Evolutionary conservation across 92 coral and sea anemone genomes (phyloP), one percentile per base, ranked within the genome.

Genomic region (Phenganax stokvisi): DNA sequence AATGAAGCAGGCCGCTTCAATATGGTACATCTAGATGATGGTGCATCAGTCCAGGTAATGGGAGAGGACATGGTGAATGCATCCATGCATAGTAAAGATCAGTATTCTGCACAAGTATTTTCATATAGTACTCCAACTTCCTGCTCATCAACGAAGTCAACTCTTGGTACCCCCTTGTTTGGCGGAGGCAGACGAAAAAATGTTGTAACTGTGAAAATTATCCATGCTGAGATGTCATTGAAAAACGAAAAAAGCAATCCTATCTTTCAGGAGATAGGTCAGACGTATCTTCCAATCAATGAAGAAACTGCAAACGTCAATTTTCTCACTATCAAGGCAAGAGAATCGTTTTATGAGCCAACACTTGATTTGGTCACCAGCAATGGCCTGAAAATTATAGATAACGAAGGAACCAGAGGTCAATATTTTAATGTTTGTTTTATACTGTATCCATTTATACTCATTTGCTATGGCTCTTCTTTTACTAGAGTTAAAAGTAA

Each of bases 331-430:
- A 58, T 72, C 8, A 86, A 86, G 77, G 83, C 85, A 64, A 80
- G 85, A 68, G 87, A 89, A 75, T 79, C 84, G 29, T 88, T 88
- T 84, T 69, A 83, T 74, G 87, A 86, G 70, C 64, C 78, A 31
- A 75, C 65, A 47, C 73, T 84, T 72, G 86, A 86, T 57, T 76
- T 88, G 79, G 86, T 82, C 71, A 71, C 89, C 27, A 72, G 81
- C 51, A 85, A 88, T 55, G 87, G 91, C 62, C 54, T 85, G 71
- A 85, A 72, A 62, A 81, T 85, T 55, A 78, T 65, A 7, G 91
- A 88, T 73, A 79, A 83, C 37, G 85, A 85, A 64, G 91, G 91
- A 64, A 83, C 89, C 71, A 60, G 81, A 80, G 88, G 80, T 64
- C 63, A 44, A 74, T 57, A 72, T 72, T 60, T 29, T 0, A 25